Percentiles rank a stretch among this genome's conserved stretches.
These are phyloP conservation scores for Mercenaria mercenaria DNA, from an alignment of 1,140 invertebrate genomes.

Conservation along the genomic window DNA sequence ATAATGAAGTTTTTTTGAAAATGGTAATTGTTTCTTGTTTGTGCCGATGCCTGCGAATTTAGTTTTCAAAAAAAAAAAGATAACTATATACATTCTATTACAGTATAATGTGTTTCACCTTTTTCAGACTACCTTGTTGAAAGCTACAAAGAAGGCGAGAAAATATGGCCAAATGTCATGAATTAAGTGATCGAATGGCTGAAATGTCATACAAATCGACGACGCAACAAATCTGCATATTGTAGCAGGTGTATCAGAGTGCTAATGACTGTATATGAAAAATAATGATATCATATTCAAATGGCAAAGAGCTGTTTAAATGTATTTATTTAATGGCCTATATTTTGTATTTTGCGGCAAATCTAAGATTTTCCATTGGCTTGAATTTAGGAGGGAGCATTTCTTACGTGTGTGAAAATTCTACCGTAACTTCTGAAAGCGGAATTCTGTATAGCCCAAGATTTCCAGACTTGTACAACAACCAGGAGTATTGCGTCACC, in stretches of 20 bases:
- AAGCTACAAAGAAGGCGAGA: no score
- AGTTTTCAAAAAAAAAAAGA: no score
- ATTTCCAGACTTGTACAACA: slow-evolving; percentile 21
- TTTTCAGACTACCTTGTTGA: no score
- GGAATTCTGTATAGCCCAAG: slow-evolving; percentile 12
- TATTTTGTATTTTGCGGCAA: not conserved
- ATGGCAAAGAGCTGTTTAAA: not conserved
- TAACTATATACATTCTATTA: no score
- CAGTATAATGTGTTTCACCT: no score
- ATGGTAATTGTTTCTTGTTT: no score
- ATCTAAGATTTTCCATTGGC: not conserved
- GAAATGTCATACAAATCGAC: no score
- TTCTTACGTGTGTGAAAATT: not conserved
- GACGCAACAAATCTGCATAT: no score
- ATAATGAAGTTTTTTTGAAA: no score
- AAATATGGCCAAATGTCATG: no score
- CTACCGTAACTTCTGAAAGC: not conserved
- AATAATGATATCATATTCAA: slow-evolving; percentile 15
- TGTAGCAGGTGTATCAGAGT: not conserved
- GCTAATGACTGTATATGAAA: not conserved
- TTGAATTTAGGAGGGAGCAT: not conserved
- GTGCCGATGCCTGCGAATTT: no score
- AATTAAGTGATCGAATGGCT: no score
- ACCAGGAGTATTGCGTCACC: not conserved
- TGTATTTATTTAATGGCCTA: not conserved